A percentile compares a stretch with the other conserved stretches of the same genome.
Conservation (phyloP, 53 echinoderm and acorn worm species). For the Zoroaster sp. region DNA sequence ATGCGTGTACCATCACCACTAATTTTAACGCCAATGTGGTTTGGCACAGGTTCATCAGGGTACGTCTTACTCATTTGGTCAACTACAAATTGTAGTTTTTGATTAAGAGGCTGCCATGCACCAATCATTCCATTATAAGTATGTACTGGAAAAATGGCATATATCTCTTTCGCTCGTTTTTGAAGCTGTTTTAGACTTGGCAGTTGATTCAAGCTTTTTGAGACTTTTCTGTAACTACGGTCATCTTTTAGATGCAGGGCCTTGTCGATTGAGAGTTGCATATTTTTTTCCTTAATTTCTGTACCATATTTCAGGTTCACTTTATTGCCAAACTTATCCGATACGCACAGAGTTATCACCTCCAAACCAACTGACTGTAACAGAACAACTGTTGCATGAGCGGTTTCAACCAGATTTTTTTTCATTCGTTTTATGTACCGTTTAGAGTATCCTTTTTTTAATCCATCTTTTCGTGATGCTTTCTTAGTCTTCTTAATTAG, state of each 20-base stretch:
- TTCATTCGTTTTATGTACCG: not conserved
- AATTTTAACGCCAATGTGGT: constrained; percentile 4
- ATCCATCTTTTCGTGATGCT: constrained; percentile 3
- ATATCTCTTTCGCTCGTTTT: constrained; percentile 36
- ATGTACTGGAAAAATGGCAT: constrained; percentile 20
- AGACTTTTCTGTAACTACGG: not conserved
- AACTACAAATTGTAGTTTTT: not conserved
- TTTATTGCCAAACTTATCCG: not conserved
- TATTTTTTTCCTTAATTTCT: not conserved
- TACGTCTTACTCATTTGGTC: constrained; percentile 26
- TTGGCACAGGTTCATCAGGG: not conserved
- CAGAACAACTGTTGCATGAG: not conserved
- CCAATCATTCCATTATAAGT: constrained; percentile 51
- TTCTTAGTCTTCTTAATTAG: constrained; percentile 29
- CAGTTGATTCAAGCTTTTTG: not conserved
- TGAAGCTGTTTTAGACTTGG: constrained; percentile 18
- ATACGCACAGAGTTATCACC: not conserved
- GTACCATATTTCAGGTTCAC: constrained; percentile 20
- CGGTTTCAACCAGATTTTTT: constrained; percentile 14
- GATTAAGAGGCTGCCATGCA: constrained; percentile 35
- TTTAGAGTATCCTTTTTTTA: constrained; percentile 9
- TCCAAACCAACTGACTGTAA: not conserved
- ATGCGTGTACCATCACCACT: constrained; percentile 57
- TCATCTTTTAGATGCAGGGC: constrained; percentile 29
- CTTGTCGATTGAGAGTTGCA: constrained; percentile 1